Base-by-base conservation (phyloP, 2,888 invertebrate genomes). In the Sminthurides aquaticus region DNA sequence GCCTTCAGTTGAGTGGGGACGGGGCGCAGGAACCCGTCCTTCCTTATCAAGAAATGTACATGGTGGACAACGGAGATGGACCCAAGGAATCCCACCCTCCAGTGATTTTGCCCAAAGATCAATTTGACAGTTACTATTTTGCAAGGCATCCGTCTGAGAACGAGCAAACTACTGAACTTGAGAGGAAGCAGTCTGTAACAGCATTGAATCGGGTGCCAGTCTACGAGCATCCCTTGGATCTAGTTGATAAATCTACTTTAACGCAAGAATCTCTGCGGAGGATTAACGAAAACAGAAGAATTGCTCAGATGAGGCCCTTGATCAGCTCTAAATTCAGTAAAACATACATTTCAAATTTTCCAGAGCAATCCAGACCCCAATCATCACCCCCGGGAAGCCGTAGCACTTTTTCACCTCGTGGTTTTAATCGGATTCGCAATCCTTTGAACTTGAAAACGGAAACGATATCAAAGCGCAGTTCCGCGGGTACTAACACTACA, bases 241-340 rank as follows among this genome's bases (percentile, higher is more conserved):
- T 64, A 34, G 55, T 67, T n/a, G 57, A 67, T 22, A 64, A 59
- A 57, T 43, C 55, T 1, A 27, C 55, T 2, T 49, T 67, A n/a
- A 60, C 60, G 0, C 49, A 48, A 1, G 54, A 52, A 18, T 49
- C 60, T 25, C 22, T 69, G 8, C 34, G 27, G 5, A 61, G 67
- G 11, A 69, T 69, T 5, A 69, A 69, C 58, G 67, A 69, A 29
- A 64, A 59, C 5, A 29, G 69, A 22, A 60, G 62, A 18, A 58
- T 69, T 18, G 66, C 67, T 25, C 66, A 69, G 18, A 63, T 69
- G 62, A 49, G 66, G 8, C 69, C 69, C 2, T 61, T 69, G 5
- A 57, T 34, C 2, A 64, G 60, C 43, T n/a, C 57, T 24, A 55
- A 64, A 2, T 49, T 60, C 1, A 48, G 61, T 57, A 55, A 52